phyloP scores from a whole-genome alignment of 2,113 vertebrate species.

The Coturnix japonica region DNA sequence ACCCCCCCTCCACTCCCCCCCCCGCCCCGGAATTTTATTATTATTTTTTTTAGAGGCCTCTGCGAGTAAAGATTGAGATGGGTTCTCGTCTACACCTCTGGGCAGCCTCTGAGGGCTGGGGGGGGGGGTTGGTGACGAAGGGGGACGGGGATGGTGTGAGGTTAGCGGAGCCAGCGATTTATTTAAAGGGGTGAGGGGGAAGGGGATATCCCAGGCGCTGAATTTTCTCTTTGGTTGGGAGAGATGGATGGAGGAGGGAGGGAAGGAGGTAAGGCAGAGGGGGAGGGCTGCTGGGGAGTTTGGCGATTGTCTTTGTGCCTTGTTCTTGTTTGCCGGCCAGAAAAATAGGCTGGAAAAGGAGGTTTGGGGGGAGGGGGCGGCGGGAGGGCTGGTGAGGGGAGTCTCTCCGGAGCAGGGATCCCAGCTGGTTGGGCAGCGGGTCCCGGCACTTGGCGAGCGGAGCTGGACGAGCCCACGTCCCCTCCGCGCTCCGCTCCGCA shows the following conservation, averaged over 20 bases:
- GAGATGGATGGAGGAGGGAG: constrained; percentile 62
- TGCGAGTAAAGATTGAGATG: not conserved
- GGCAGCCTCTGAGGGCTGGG: not conserved
- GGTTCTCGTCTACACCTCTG: not conserved
- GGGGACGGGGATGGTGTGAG: not conserved
- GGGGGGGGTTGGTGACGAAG: not conserved
- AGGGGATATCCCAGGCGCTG: constrained; percentile 4
- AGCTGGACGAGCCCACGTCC: constrained; percentile 68
- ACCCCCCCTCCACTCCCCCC: not conserved
- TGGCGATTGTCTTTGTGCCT: constrained; percentile 34
- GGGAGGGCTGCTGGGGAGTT: not conserved
- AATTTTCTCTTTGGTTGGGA: constrained; percentile 13
- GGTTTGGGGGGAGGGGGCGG: not conserved
- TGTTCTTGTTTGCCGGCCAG: constrained; percentile 47
- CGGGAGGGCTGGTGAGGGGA: constrained; percentile 13
- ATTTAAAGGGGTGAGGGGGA: not conserved
- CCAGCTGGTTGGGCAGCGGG: constrained; percentile 71
- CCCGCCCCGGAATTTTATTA: too few species aligned
- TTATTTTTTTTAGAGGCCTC: not conserved
- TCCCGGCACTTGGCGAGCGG: constrained; percentile 67
- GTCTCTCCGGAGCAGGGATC: constrained; percentile 62
- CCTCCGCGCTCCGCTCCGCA: constrained; percentile 43
- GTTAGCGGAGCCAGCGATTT: not conserved
- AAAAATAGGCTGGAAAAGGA: constrained; percentile 49
- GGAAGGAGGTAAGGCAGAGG: not conserved